Conservation (phyloP, 2,888 invertebrate species). For the Tipula unca region DNA sequence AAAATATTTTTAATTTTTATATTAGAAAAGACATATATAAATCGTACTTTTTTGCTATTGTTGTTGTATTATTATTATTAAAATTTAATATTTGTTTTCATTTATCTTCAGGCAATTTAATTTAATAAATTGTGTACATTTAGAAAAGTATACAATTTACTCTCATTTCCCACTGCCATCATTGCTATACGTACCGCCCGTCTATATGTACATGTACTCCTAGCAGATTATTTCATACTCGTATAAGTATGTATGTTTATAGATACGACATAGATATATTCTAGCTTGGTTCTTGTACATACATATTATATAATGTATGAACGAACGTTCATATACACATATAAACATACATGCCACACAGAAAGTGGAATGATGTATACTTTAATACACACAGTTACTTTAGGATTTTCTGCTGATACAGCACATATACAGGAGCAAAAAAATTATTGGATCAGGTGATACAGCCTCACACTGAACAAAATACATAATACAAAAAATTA, state of each 20-base stretch:
- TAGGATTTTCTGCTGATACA: neutral
- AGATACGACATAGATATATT: neutral
- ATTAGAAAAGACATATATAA: neutral
- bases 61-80: neutral
- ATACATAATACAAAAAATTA: neutral
- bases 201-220: neutral
- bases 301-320: neutral
- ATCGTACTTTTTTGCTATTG: neutral
- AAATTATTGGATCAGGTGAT: neutral
- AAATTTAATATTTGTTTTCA: constrained; percentile 14
- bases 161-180: neutral
- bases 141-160: neutral
- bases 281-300: neutral
- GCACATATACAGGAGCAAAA: neutral
- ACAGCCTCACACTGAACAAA: neutral
- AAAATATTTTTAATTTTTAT: neutral
- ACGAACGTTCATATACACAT: neutral
- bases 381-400: neutral
- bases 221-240: neutral
- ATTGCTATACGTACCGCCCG: neutral
- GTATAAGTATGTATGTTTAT: neutral
- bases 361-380: neutral
- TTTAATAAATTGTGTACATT: constrained; percentile 4
- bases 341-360: neutral
- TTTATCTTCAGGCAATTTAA: constrained; percentile 8